These are phyloP conservation scores for Apocrypta bakeri DNA, from an alignment of 1,140 invertebrate genomes.

Conservation along the genomic window DNA sequence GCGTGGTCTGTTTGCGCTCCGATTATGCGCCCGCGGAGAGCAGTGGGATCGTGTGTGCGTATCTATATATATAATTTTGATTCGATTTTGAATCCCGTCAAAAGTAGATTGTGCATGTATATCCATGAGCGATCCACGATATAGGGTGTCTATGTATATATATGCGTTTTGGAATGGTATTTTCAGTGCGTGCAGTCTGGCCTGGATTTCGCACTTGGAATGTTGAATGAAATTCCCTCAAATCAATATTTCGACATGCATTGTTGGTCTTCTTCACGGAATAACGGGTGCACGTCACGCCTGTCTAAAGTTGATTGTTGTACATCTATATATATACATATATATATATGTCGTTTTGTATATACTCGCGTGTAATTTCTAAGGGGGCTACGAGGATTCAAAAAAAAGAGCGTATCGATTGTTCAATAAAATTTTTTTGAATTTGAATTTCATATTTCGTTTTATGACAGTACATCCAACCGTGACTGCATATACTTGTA, in stretches of 20 bases:
- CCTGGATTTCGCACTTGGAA: background rate
- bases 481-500: too few relatives aligned
- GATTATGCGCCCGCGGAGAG: background rate
- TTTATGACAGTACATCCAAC: too few relatives aligned
- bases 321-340: background rate
- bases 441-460: too few relatives aligned
- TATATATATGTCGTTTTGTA: too few relatives aligned
- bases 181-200: background rate
- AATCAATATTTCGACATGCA: conserved; percentile 47
- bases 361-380: background rate
- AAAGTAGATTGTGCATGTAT: background rate
- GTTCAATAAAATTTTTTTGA: too few relatives aligned
- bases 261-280: conserved; percentile 28
- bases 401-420: too few relatives aligned
- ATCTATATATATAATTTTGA: background rate
- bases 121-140: too few relatives aligned
- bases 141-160: too few relatives aligned
- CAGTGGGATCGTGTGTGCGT: background rate
- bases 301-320: conserved; percentile 27
- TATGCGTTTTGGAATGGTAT: background rate
- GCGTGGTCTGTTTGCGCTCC: background rate
- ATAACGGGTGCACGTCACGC: conserved; percentile 44
- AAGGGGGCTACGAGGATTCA: too few relatives aligned
- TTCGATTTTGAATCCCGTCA: background rate
- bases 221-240: conserved; percentile 27